Evolutionary conservation across 2,888 invertebrate species (phyloP).

Genomic region (Ethmia dodecea): DNA sequence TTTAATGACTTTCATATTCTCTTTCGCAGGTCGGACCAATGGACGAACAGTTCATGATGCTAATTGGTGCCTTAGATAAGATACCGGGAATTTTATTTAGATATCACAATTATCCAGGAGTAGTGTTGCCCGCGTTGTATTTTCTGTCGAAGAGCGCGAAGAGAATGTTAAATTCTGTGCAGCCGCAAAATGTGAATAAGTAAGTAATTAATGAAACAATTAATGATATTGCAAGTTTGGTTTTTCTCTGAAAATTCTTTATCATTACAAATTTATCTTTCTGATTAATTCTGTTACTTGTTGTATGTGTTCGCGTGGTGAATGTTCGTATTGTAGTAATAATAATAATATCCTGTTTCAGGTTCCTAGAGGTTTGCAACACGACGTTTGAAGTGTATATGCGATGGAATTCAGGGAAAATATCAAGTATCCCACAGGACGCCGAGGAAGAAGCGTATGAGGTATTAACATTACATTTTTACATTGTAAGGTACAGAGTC

Average conservation of each 20-base stretch:
- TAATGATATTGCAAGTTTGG: no score
- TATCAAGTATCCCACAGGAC: slow-evolving; percentile 79
- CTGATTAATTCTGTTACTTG: background rate
- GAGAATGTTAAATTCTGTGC: slow-evolving; percentile 81
- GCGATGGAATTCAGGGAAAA: slow-evolving; percentile 80
- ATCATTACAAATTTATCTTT: background rate
- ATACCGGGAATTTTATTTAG: slow-evolving; percentile 83
- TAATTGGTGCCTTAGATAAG: slow-evolving; percentile 81
- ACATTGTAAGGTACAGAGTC: background rate
- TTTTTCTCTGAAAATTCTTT: no score
- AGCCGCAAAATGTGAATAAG: slow-evolving; percentile 77
- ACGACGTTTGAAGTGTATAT: slow-evolving; percentile 84
- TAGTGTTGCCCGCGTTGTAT: slow-evolving; percentile 86
- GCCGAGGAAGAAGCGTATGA: slow-evolving; percentile 82
- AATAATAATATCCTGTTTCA: slow-evolving; percentile 21
- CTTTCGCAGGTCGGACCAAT: slow-evolving; percentile 54
- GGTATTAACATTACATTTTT: slow-evolving; percentile 31
- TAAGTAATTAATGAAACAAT: no score
- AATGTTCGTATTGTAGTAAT: background rate
- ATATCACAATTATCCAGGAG: slow-evolving; percentile 88
- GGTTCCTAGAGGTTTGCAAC: slow-evolving; percentile 82
- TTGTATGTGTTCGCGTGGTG: background rate
- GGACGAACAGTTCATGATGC: slow-evolving; percentile 72
- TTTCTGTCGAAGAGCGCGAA: slow-evolving; percentile 81
- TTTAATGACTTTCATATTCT: no score